phyloP scores from a whole-genome alignment of 1,140 invertebrate species.

The Heliothis virescens region DNA sequence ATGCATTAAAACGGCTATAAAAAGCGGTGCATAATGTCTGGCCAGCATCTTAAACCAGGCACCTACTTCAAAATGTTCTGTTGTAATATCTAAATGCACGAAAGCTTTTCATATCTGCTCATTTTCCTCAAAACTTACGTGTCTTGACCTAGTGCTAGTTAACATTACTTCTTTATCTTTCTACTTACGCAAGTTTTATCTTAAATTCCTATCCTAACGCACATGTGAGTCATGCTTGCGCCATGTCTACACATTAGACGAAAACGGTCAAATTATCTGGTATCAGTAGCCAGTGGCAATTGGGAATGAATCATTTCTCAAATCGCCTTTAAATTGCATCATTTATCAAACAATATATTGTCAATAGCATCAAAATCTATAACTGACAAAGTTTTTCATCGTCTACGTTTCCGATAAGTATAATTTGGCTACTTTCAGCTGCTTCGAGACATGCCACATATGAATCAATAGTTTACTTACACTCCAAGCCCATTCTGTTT shows the following conservation, averaged over 20 bases:
- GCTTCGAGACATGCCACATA: too few species aligned
- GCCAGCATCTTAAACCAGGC: too few species aligned
- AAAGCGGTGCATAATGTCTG: too few species aligned
- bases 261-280: not conserved
- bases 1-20: too few species aligned
- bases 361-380: not conserved
- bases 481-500: slow-evolving; percentile 93
- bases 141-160: too few species aligned
- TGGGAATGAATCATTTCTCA: not conserved
- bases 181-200: slow-evolving; percentile 11
- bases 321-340: not conserved
- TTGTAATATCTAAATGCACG: too few species aligned
- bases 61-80: too few species aligned
- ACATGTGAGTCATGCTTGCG: not conserved
- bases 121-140: too few species aligned
- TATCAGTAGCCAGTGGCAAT: slow-evolving; percentile 5
- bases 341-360: not conserved
- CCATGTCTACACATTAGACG: slow-evolving; percentile 1
- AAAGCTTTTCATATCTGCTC: too few species aligned
- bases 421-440: too few species aligned
- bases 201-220: not conserved
- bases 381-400: not conserved
- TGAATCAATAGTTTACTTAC: slow-evolving; percentile 81
- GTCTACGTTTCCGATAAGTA: too few species aligned
- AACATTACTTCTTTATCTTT: not conserved